These are phyloP conservation scores for Phycodurus eques DNA, from an alignment of 2,113 vertebrate species.

Conservation along the genomic window DNA sequence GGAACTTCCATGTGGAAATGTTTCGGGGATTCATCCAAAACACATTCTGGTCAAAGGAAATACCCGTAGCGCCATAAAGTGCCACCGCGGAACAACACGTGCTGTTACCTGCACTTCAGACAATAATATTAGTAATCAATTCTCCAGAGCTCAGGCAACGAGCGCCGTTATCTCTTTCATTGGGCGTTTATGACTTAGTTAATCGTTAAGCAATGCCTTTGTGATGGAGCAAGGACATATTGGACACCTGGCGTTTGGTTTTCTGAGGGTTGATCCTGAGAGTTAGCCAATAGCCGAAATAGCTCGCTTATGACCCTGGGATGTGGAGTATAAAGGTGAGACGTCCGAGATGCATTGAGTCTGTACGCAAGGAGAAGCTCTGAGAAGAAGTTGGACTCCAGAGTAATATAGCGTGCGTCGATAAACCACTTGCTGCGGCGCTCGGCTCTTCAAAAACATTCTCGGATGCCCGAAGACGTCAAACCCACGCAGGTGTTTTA, in stretches of 20 bases:
- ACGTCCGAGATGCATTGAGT: conserved; percentile 14
- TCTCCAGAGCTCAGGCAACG: conserved; percentile 46
- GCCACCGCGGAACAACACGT: conserved; percentile 53
- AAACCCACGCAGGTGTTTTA: conserved; percentile 11
- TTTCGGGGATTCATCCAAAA: conserved; percentile 32
- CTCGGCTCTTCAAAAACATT: conserved; percentile 11
- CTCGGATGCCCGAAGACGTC: conserved; percentile 39
- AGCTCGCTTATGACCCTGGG: conserved; percentile 34
- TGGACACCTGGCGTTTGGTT: conserved; percentile 54
- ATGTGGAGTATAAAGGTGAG: conserved; percentile 63
- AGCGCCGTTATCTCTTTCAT: conserved; percentile 66
- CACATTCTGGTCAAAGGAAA: conserved; percentile 35
- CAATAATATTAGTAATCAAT: conserved; percentile 73
- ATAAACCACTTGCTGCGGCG: conserved; percentile 13
- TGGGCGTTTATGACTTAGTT: conserved; percentile 73
- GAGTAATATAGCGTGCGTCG: neutral
- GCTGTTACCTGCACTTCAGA: conserved; percentile 50
- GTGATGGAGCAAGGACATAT: conserved; percentile 72
- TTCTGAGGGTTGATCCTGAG: conserved; percentile 60
- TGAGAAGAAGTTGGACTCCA: neutral
- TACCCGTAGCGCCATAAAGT: conserved; percentile 51
- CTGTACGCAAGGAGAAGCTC: conserved; percentile 19
- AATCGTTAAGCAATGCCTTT: conserved; percentile 75
- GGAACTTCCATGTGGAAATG: conserved; percentile 21
- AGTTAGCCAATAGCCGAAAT: conserved; percentile 63